Base-by-base conservation (phyloP, 2,888 invertebrate genomes). In the Therioaphis trifolii region DNA sequence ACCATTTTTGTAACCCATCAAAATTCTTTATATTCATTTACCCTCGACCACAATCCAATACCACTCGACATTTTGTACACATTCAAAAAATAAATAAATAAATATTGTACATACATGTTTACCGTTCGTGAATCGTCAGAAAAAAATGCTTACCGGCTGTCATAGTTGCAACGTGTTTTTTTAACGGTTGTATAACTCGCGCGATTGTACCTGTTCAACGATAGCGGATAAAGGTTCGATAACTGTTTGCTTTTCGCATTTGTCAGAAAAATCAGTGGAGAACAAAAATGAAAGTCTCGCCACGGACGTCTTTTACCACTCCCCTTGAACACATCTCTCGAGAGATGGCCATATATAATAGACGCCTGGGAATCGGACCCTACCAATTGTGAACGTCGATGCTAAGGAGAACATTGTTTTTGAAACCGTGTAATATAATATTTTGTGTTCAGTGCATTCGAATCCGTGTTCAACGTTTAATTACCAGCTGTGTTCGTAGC, bases 341-440 rank as follows among this genome's bases (percentile, higher is more conserved):
- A 46, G 79, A 69, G 79, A 69, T n/a, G 58, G 49, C 40, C 21
- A 71, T 80, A 80, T 80, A 80, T 55, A 58, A 71, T 55, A 71
- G 58, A 80, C 29, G 58, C 15, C 29, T 46, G 71, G 12, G 58
- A 46, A 46, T 46, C n/a, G 58, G n/a, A 80, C 12, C 58, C 43
- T 27, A 69, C 55, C 71, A 71, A 80, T 80, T 80, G 79, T 80
- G 58, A 80, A 80, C 15, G 79, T 61, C 71, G 58, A 80, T 46
- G 71, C 55, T 40, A 24, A 58, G 66, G 12, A 80, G 58, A 69
- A 71, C 71, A 71, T 80, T 58, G 55, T 55, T 55, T 78, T 71
- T 52, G 2, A 1, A 21, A 55, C 27, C 9, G 12, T 40, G 7
- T n/a, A 52, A 12, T n/a, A 11, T 68, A 66, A 18, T n/a, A 35